phyloP scores from a whole-genome alignment of 1,140 invertebrate genomes.

The Micrasema longulum region DNA sequence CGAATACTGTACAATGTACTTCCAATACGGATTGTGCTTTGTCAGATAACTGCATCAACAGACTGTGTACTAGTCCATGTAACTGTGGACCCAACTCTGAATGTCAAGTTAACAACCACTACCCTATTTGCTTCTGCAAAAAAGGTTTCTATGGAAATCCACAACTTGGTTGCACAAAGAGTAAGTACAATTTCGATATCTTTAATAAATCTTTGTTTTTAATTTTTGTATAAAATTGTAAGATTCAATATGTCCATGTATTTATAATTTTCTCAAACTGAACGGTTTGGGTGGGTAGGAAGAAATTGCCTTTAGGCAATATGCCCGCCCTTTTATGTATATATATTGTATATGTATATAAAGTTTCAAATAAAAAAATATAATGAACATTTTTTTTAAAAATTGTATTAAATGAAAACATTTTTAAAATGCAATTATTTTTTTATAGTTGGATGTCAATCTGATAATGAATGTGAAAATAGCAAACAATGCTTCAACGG shows the following conservation, averaged over 20 bases:
- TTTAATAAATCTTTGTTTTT: too few species aligned
- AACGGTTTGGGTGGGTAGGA: too few species aligned
- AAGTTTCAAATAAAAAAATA: conserved; percentile 17
- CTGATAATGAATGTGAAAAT: conserved; percentile 81
- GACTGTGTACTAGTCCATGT: conserved; percentile 83
- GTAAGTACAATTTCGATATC: conserved; percentile 61
- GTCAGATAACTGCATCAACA: conserved; percentile 84
- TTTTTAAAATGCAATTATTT: conserved; percentile 43
- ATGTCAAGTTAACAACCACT: conserved; percentile 83
- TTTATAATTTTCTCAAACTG: too few species aligned
- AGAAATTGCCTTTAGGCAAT: too few species aligned
- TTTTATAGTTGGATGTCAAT: conserved; percentile 79
- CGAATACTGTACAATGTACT: conserved; percentile 76
- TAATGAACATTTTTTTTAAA: too few species aligned
- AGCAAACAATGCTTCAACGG: conserved; percentile 85
- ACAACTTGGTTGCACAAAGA: conserved; percentile 81
- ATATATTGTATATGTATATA: too few species aligned
- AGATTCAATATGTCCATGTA: too few species aligned
- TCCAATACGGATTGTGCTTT: conserved; percentile 83
- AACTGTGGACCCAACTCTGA: conserved; percentile 86
- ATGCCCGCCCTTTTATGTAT: too few species aligned
- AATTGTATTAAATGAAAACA: too few species aligned
- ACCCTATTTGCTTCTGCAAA: conserved; percentile 83
- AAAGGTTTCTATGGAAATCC: conserved; percentile 86
- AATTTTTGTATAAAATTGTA: too few species aligned